Conservation (phyloP, 92 coral and sea anemone genomes). For the Zoanthus sociatus region DNA sequence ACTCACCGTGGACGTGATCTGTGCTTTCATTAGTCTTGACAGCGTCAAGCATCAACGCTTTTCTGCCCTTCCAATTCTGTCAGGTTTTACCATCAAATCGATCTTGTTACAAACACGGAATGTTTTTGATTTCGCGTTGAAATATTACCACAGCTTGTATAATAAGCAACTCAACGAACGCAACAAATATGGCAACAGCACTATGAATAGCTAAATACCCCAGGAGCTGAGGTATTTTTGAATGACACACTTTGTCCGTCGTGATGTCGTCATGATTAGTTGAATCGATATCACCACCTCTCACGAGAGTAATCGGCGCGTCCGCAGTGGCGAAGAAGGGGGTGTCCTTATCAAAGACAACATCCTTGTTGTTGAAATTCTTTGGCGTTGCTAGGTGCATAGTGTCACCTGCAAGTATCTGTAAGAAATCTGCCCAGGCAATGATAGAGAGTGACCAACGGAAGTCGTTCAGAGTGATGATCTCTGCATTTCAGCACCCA, state of each 20-base stretch:
- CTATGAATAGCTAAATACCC: constrained; percentile 28
- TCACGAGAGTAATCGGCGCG: constrained; percentile 37
- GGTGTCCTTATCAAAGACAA: constrained; percentile 37
- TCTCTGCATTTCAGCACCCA: constrained; percentile 40
- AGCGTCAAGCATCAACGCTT: neutral
- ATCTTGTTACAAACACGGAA: neutral
- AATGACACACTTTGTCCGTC: constrained; percentile 9
- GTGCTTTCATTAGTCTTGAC: neutral
- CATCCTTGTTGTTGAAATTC: constrained; percentile 17
- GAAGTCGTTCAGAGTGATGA: constrained; percentile 26
- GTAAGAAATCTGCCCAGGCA: constrained; percentile 55
- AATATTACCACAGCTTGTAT: neutral
- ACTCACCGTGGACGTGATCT: constrained; percentile 20
- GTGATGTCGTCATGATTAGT: constrained; percentile 6
- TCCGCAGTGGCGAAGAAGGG: constrained; percentile 48
- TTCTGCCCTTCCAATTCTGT: neutral
- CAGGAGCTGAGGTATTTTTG: neutral
- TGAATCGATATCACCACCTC: constrained; percentile 1
- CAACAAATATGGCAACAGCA: constrained; percentile 30
- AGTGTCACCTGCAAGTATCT: constrained; percentile 53
- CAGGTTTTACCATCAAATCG: neutral
- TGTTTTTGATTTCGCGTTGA: constrained; percentile 4
- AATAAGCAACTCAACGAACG: neutral
- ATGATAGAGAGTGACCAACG: constrained; percentile 59
- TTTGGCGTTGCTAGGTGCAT: constrained; percentile 61